Conservation (phyloP, 2,113 vertebrate genomes). For the Thryonomys swinderianus region DNA sequence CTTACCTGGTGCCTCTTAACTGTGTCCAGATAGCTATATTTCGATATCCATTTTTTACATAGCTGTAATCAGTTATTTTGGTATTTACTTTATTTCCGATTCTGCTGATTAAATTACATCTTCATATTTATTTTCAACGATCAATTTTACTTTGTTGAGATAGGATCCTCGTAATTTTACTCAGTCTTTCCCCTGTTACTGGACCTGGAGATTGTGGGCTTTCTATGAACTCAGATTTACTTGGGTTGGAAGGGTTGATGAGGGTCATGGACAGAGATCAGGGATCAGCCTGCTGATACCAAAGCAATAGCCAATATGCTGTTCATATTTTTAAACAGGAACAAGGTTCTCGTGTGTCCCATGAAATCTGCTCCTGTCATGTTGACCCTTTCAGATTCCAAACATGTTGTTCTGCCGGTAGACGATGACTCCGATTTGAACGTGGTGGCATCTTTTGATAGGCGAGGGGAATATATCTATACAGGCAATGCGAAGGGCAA, state of each 20-base stretch:
- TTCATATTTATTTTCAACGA: conserved; percentile 42
- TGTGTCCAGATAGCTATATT: background rate
- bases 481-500: conserved; percentile 99
- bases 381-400: conserved; percentile 96
- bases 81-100: conserved; percentile 32
- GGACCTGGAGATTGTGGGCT: background rate
- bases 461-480: conserved; percentile 97
- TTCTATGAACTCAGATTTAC: conserved; percentile 20
- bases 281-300: conserved; percentile 45
- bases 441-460: conserved; percentile 98
- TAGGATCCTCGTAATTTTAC: conserved; percentile 16
- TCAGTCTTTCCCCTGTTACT: conserved; percentile 34
- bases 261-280: background rate
- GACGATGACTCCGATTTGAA: conserved; percentile 99
- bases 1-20: background rate
- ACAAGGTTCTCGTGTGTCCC: conserved; percentile 97
- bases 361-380: conserved; percentile 99
- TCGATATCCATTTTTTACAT: background rate
- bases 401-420: conserved; percentile 96
- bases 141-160: conserved; percentile 38
- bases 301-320: conserved; percentile 73
- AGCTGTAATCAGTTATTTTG: conserved; percentile 1
- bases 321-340: conserved; percentile 87
- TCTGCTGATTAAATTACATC: conserved; percentile 9
- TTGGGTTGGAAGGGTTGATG: background rate